These are phyloP conservation scores for Malurus melanocephalus DNA, from an alignment of 2,113 vertebrate genomes.

Conservation along the genomic window DNA sequence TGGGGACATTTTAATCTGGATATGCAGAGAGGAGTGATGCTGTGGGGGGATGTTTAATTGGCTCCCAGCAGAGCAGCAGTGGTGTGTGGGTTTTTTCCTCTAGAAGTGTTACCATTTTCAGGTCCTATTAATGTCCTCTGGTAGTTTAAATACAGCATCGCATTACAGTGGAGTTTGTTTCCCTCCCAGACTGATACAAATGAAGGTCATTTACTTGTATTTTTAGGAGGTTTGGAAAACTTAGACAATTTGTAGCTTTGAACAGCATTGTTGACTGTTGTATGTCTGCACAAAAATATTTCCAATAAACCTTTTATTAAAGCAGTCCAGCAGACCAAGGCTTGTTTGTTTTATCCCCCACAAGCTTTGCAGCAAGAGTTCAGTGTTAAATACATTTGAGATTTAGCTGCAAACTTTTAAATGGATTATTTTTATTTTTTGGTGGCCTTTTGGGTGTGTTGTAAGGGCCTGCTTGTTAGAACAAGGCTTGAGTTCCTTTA, in stretches of 20 bases:
- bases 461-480: not conserved
- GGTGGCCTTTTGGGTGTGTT: not conserved
- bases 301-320: constrained; percentile 75
- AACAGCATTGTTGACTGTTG: constrained; percentile 62
- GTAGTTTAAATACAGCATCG: constrained; percentile 60
- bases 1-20: constrained; percentile 58
- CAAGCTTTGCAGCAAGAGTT: not conserved
- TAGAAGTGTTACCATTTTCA: constrained; percentile 61
- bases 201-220: constrained; percentile 56
- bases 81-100: constrained; percentile 34
- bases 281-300: constrained; percentile 69
- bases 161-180: constrained; percentile 43
- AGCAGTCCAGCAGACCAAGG: not conserved
- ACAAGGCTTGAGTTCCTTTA: not conserved
- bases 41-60: constrained; percentile 67
- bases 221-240: constrained; percentile 51
- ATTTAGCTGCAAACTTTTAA: not conserved
- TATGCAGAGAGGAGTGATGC: constrained; percentile 46
- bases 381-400: not conserved
- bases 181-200: constrained; percentile 65
- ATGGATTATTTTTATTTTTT: not conserved
- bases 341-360: constrained; percentile 16
- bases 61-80: constrained; percentile 68
- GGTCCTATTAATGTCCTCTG: constrained; percentile 67
- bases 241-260: constrained; percentile 63